phyloP scores from a whole-genome alignment of 2,113 vertebrate species.

The Corydoras maculifer region DNA sequence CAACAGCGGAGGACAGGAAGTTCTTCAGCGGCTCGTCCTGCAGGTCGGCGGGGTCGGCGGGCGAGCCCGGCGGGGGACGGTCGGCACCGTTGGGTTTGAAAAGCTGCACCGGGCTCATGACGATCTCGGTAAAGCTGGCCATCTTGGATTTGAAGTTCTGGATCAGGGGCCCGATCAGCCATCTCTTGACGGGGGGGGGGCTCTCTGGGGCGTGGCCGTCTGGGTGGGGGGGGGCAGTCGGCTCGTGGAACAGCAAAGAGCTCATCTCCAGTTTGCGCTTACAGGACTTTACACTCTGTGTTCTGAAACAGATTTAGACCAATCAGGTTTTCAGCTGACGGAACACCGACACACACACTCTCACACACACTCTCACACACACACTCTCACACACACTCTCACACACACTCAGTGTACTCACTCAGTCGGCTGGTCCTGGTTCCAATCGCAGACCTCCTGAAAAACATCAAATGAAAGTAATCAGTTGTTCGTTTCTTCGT shows the following conservation, averaged over 20 bases:
- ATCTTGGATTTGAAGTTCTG: slow-evolving; percentile 79
- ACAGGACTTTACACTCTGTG: slow-evolving; percentile 12
- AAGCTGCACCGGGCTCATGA: slow-evolving; percentile 73
- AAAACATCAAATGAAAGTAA: no score
- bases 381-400: no score
- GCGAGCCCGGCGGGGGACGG: not conserved
- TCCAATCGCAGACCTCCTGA: no score
- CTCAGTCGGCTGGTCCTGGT: no score
- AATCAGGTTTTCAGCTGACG: no score
- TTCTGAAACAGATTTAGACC: slow-evolving; percentile 29
- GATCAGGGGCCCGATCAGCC: slow-evolving; percentile 77
- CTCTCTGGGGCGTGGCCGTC: slow-evolving; percentile 31
- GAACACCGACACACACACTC: no score
- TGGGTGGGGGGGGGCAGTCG: not conserved
- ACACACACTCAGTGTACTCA: no score
- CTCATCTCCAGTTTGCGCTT: not conserved
- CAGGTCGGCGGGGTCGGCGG: not conserved
- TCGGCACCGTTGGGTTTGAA: slow-evolving; percentile 44
- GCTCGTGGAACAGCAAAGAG: slow-evolving; percentile 15
- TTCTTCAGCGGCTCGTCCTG: no score
- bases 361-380: no score
- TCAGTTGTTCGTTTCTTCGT: no score
- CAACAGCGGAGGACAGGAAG: not conserved
- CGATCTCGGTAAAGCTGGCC: slow-evolving; percentile 82
- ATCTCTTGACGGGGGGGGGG: slow-evolving; percentile 51